Conservation (phyloP, 2,113 vertebrate species). For the Vombatus ursinus region DNA sequence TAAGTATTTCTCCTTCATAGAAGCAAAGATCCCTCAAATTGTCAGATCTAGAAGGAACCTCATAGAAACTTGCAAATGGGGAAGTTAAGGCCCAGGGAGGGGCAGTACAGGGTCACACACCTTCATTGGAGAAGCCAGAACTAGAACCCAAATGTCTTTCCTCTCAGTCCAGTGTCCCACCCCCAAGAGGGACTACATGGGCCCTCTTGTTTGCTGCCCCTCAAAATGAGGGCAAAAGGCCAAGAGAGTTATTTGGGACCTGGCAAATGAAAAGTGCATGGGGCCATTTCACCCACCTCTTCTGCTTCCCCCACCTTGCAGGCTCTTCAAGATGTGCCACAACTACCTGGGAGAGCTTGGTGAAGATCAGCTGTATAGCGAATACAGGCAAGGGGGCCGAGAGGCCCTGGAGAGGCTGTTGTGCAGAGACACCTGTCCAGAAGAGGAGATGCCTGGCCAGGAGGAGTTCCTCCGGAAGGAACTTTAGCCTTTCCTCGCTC, state of each 20-base stretch:
- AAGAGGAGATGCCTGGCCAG: neutral
- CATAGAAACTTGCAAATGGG: neutral
- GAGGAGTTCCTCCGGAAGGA: neutral
- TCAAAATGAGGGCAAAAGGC: neutral
- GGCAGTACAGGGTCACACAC: neutral
- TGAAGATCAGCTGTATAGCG: constrained; percentile 77
- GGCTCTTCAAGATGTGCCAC: constrained; percentile 72
- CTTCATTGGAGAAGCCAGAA: neutral
- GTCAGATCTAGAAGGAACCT: neutral
- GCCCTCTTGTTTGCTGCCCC: too few relatives aligned
- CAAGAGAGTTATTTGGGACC: neutral
- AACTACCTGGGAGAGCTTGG: constrained; percentile 78
- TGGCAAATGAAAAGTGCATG: neutral
- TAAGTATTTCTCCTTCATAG: neutral
- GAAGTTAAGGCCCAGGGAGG: neutral
- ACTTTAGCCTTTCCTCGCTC: neutral
- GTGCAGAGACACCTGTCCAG: constrained; percentile 65
- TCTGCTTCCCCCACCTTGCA: neutral
- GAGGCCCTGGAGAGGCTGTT: constrained; percentile 68
- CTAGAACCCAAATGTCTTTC: neutral
- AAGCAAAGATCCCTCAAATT: neutral
- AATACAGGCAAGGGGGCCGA: constrained; percentile 54
- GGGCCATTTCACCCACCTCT: neutral
- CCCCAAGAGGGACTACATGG: too few relatives aligned
- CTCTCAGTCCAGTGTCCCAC: neutral